Evolutionary conservation across 2,113 vertebrate species (phyloP).

Genomic region (Pavo muticus): DNA sequence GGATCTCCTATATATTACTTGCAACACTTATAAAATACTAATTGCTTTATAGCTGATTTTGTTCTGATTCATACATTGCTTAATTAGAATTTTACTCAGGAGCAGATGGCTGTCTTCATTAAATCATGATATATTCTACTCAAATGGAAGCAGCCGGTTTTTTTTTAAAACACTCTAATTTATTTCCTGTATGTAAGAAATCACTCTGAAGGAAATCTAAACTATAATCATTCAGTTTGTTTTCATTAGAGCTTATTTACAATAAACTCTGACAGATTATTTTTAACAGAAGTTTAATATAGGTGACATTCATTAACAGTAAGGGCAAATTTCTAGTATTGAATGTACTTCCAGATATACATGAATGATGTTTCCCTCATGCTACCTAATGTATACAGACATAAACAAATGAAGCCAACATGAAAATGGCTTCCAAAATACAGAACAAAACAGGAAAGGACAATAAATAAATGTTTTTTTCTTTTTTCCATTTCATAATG

Average conservation of each 20-base stretch:
- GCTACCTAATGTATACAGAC: neutral
- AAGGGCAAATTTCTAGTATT: neutral
- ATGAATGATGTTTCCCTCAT: neutral
- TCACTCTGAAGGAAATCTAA: conserved; percentile 46
- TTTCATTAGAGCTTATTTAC: conserved; percentile 29
- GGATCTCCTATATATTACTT: neutral
- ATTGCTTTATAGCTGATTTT: conserved; percentile 66
- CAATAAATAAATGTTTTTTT: neutral
- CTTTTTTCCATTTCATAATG: neutral
- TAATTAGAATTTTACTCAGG: conserved; percentile 71
- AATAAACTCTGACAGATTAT: neutral
- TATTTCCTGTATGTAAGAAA: conserved; percentile 68
- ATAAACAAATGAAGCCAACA: neutral
- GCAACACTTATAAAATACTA: conserved; percentile 56
- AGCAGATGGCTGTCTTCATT: conserved; percentile 77
- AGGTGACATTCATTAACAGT: neutral
- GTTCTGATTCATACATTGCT: conserved; percentile 75
- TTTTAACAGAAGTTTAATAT: neutral
- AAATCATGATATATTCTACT: conserved; percentile 68
- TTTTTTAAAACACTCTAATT: conserved; percentile 52
- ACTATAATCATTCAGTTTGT: conserved; percentile 38
- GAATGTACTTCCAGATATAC: neutral
- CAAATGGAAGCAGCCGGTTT: conserved; percentile 74
- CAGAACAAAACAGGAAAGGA: neutral
- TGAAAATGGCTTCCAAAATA: neutral